Evolutionary conservation across 2,113 vertebrate species (phyloP).

Genomic region (Kryptolebias marmoratus): DNA sequence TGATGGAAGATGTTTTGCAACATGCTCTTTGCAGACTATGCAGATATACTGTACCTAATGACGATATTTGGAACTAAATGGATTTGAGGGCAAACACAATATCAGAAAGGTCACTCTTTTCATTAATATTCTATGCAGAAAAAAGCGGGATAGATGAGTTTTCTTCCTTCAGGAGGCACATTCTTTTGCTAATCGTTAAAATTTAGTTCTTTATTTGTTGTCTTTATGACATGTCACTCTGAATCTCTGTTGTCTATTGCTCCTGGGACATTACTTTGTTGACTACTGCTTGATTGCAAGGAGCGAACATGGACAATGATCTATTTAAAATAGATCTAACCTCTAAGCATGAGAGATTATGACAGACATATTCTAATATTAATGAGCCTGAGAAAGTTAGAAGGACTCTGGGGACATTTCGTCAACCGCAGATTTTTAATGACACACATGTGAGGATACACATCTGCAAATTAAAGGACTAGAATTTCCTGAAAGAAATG

Average conservation of each 20-base stretch:
- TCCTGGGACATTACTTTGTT: slow-evolving; percentile 31
- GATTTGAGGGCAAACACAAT: slow-evolving; percentile 32
- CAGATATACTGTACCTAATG: slow-evolving; percentile 40
- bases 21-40: slow-evolving; percentile 8
- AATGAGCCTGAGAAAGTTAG: slow-evolving; percentile 20
- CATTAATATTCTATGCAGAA: slow-evolving; percentile 71
- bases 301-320: slow-evolving; percentile 24
- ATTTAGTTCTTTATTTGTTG: slow-evolving; percentile 62
- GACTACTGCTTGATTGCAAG: slow-evolving; percentile 22
- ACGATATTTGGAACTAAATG: slow-evolving; percentile 49
- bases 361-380: slow-evolving; percentile 31
- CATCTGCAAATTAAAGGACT: slow-evolving; percentile 18
- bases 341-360: slow-evolving; percentile 17
- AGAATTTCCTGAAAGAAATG: too few relatives aligned
- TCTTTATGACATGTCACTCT: slow-evolving; percentile 51
- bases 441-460: slow-evolving; percentile 10
- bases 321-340: slow-evolving; percentile 16
- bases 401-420: slow-evolving; percentile 24
- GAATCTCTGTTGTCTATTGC: neutral
- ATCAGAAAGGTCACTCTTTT: slow-evolving; percentile 59
- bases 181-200: slow-evolving; percentile 63
- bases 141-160: slow-evolving; percentile 34
- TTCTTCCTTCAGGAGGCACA: slow-evolving; percentile 50
- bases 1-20: slow-evolving; percentile 7
- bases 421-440: slow-evolving; percentile 44